Conservation (phyloP, 2,113 vertebrate species). For the Campylomormyrus tamandua region DNA sequence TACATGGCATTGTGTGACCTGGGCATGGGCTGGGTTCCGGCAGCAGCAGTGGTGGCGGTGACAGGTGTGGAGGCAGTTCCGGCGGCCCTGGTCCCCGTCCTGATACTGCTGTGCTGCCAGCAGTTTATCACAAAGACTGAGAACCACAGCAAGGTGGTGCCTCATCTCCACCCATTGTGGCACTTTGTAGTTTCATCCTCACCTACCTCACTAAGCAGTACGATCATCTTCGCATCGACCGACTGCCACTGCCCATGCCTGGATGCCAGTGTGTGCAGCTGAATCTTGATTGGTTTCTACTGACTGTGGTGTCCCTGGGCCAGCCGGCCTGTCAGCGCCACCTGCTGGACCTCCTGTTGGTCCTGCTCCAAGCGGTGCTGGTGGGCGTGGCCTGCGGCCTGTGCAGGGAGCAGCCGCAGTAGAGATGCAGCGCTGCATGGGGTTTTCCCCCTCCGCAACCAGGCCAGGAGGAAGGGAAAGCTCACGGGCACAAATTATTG, state of each 20-base stretch:
- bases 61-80: conserved; percentile 46
- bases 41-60: too few relatives aligned
- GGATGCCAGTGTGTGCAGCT: conserved; percentile 85
- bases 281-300: conserved; percentile 81
- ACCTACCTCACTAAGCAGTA: conserved; percentile 86
- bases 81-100: conserved; percentile 60
- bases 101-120: conserved; percentile 78
- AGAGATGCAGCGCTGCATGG: too few relatives aligned
- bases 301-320: conserved; percentile 77
- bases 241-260: conserved; percentile 73
- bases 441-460: too few relatives aligned
- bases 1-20: conserved; percentile 87
- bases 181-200: conserved; percentile 82
- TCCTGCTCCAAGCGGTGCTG: conserved; percentile 64
- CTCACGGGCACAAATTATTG: too few relatives aligned
- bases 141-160: conserved; percentile 78
- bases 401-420: too few relatives aligned
- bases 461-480: too few relatives aligned
- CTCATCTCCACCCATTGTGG: conserved; percentile 75
- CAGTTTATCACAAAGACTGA: conserved; percentile 82
- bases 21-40: conserved; percentile 81
- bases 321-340: conserved; percentile 78
- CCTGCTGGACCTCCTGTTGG: conserved; percentile 82
- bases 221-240: conserved; percentile 72
- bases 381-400: too few relatives aligned